A percentile compares a stretch with the other conserved stretches of the same genome.
Conservation (phyloP, 2,888 invertebrate species). For the Gisinianus flammeolus region DNA sequence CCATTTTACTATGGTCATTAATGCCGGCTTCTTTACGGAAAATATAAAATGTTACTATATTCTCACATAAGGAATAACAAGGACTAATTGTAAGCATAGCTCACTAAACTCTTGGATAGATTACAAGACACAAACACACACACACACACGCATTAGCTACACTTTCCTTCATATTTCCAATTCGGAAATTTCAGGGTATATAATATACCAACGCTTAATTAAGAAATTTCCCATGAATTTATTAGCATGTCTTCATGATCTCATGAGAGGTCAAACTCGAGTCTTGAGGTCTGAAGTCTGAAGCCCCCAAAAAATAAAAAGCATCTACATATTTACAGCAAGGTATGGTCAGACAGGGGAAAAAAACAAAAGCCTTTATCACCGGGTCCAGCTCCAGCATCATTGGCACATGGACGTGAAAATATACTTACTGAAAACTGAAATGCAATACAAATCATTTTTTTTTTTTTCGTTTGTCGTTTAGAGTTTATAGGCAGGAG, state of each 20-base stretch:
- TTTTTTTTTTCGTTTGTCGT: neutral
- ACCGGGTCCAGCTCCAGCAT: neutral
- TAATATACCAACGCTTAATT: neutral
- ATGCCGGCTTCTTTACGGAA: too few relatives aligned
- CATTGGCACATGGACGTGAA: neutral
- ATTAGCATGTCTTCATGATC: neutral
- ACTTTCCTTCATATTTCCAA: too few relatives aligned
- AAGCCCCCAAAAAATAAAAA: neutral
- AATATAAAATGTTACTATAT: too few relatives aligned
- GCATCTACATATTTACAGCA: neutral
- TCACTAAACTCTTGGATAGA: too few relatives aligned
- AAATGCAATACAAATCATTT: neutral
- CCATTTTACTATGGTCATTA: too few relatives aligned
- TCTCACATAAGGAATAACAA: too few relatives aligned
- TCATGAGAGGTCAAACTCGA: neutral
- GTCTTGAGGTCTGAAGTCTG: neutral
- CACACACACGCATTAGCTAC: too few relatives aligned
- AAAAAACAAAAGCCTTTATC: neutral
- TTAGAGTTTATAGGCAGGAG: too few relatives aligned
- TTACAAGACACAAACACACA: too few relatives aligned
- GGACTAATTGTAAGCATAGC: too few relatives aligned
- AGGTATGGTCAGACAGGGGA: neutral
- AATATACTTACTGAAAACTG: neutral
- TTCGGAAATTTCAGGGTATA: too few relatives aligned
- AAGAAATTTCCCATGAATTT: constrained; percentile 6